These are phyloP conservation scores for Psittacula echo DNA, from an alignment of 2,797 vertebrate genomes.

Conservation along the genomic window DNA sequence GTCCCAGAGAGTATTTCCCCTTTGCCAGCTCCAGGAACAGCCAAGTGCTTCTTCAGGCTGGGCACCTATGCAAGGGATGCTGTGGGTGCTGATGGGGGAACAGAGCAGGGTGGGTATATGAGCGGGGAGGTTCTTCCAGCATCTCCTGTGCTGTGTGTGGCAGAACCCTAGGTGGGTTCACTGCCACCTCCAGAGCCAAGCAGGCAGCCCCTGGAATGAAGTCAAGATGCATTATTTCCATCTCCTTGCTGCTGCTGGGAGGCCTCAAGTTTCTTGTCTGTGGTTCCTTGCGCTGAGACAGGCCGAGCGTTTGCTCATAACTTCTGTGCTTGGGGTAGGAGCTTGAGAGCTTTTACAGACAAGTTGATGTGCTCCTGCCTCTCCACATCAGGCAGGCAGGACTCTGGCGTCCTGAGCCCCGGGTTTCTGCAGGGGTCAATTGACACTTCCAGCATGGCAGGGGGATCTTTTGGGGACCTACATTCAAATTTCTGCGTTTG, in stretches of 20 bases:
- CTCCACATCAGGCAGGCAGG: not conserved
- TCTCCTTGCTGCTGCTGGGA: not conserved
- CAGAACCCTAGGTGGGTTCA: not conserved
- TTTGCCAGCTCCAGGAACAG: not conserved
- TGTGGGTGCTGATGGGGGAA: not conserved
- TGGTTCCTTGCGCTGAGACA: not conserved
- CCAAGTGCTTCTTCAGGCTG: not conserved
- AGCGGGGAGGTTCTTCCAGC: not conserved
- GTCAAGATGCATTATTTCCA: slow-evolving; percentile 31
- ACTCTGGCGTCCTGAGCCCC: not conserved
- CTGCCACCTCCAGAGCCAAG: not conserved
- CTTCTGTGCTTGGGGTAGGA: not conserved
- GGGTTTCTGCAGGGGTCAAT: not conserved
- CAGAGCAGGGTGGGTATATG: not conserved
- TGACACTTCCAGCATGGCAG: not conserved
- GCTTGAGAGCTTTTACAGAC: not conserved
- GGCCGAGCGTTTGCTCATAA: not conserved
- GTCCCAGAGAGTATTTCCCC: not conserved
- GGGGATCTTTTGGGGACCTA: not conserved
- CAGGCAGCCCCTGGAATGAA: not conserved
- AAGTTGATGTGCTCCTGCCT: not conserved
- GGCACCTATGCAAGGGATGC: not conserved
- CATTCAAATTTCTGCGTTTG: not conserved
- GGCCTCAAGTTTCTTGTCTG: not conserved
- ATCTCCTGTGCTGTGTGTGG: not conserved